These are phyloP conservation scores for Drosophila sordidula DNA, from an alignment of 2,888 invertebrate species.

Conservation along the genomic window DNA sequence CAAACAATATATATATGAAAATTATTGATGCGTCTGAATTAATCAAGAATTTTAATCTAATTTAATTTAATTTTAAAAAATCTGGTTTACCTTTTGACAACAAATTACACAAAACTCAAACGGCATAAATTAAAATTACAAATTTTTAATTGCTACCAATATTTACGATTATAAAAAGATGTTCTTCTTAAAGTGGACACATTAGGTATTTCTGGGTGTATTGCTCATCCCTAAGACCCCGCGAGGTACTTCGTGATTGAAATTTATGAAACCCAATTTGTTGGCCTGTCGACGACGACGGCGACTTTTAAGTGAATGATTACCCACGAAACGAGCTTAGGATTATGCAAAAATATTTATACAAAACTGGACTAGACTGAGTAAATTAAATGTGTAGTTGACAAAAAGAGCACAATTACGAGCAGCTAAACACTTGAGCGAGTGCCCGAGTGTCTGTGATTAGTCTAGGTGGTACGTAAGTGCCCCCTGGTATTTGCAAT, in stretches of 20 bases:
- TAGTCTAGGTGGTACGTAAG: constrained; percentile 23
- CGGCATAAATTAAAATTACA: background rate
- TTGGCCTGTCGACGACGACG: constrained; percentile 28
- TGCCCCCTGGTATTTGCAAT: constrained; percentile 24
- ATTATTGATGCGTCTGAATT: background rate
- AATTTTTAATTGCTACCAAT: background rate
- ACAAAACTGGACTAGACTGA: constrained; percentile 30
- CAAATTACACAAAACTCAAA: background rate
- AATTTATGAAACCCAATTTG: constrained; percentile 41
- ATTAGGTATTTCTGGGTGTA: background rate
- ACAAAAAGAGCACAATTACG: constrained; percentile 1
- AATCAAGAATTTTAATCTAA: background rate
- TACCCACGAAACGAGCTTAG: constrained; percentile 52
- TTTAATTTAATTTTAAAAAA: background rate
- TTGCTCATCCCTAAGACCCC: constrained; percentile 34
- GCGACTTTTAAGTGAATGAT: constrained; percentile 74
- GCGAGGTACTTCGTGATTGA: constrained; percentile 30
- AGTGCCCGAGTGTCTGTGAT: constrained; percentile 2
- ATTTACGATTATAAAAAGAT: background rate
- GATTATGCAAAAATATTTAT: constrained; percentile 60
- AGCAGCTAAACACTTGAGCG: constrained; percentile 7
- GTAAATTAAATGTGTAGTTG: constrained; percentile 43
- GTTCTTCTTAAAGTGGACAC: background rate
- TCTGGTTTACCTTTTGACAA: background rate
- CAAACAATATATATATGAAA: background rate